Evolutionary conservation across 2,888 invertebrate genomes (phyloP).

Genomic region (Didymodactylos carnosus): DNA sequence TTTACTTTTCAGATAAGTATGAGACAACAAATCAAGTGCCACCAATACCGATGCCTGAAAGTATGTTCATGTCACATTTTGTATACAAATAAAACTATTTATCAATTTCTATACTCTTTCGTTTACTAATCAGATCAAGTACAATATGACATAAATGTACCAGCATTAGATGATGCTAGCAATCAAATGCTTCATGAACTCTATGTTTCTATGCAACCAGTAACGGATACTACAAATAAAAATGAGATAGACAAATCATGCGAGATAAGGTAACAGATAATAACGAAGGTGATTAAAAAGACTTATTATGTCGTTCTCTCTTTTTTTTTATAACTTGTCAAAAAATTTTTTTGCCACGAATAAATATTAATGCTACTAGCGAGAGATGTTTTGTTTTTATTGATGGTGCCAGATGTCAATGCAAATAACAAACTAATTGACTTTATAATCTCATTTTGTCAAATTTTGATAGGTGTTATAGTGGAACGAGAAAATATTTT

Average conservation of each 20-base stretch:
- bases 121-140: background rate
- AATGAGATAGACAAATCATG: background rate
- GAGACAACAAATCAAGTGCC: no score
- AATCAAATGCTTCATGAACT: background rate
- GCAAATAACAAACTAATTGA: no score
- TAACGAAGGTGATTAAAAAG: background rate
- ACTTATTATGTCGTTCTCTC: background rate
- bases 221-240: background rate
- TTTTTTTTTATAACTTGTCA: background rate
- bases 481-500: no score
- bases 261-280: background rate
- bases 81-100: background rate
- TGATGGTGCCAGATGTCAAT: no score
- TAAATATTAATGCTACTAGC: no score
- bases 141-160: background rate
- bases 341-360: no score
- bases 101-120: no score
- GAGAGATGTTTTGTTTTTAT: no score
- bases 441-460: no score
- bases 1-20: no score
- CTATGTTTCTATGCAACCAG: background rate
- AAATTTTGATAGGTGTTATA: no score
- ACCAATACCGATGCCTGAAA: no score
- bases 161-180: background rate
- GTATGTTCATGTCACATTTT: background rate